Evolutionary conservation across 2,797 vertebrate genomes (phyloP), one percentile per base, ranked within the genome.

Genomic region (Moxostoma hubbsi): DNA sequence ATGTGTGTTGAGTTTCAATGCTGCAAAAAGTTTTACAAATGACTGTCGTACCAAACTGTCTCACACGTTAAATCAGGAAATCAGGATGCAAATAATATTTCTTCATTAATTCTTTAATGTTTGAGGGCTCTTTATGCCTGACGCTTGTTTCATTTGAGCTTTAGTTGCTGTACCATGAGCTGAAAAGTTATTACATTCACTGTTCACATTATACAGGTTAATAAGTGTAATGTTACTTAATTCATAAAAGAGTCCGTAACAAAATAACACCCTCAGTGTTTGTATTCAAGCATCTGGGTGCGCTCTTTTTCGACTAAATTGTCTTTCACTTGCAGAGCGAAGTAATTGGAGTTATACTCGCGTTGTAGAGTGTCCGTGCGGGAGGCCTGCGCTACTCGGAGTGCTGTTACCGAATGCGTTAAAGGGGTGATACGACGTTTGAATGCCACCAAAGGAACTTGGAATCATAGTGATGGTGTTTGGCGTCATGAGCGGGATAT

Each of bases 401-500:
- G 95, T 96, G 84, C 93, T 96, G 82, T 86, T 86, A 16, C 70
- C 74, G 68, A 95, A 95, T 89, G 96, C 96, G 74, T 96, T 96
- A 90, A 97, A 98, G 85, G 96, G 96, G 73, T 95, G 96, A 93
- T 98, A 96, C 69, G 97, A 88, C 54, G 97, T 95, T 84, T 96
- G 95, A 93, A 98, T 95, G 53, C 93, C 95, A 43, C 94, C 94
- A 85, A 98, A 91, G 0, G 97, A 96, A 87, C 94, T 97, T n/a
- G 97, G 97, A 75, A 97, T 97, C 96, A 98, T 97, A 87, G 96
- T 97, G 90, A 98, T 98, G 89, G 96, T 96, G 85, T 96, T 96
- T 45, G 97, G 95, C 10, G 96, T 97, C 96, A 98, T 97, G 72
- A 98, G 93, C 0, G 96, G 96, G 69, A 97, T 94, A 80, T 99